Evolutionary conservation across 2,888 invertebrate species (phyloP), one percentile per base, ranked within the genome.

Genomic region (Xanthorhoe designata): DNA sequence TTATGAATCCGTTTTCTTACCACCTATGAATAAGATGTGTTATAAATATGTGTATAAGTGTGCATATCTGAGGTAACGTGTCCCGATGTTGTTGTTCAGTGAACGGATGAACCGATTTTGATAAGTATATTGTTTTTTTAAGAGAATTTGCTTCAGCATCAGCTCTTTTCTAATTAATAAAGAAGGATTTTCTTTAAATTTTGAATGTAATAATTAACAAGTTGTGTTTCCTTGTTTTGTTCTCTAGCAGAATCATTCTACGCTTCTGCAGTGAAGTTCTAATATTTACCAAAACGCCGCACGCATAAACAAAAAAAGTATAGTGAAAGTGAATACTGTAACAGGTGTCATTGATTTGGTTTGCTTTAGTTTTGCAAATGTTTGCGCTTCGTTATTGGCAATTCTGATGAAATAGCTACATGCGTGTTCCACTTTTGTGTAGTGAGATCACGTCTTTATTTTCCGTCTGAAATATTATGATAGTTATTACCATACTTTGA

Each of bases 271-370:
- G 58, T 62, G 45, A 58, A 86, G 81, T 85, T 85, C 82, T 85
- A 85, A 86, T 88, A 91, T 90, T 90, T 89, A 84, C 88, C 88
- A 78, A 78, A 77, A 59, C 72, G 70, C 82, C 81, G 82, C 77
- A 78, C 82, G 81, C 80, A 80, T 78, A 76, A 74, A 62, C 72
- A 75, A 82, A 88, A 88, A 87, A 88, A 81, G 82, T 82, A 77
- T 85, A 89, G 83, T 85, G 85, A 88, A 87, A 86, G 83, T 82
- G 83, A 84, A 79, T 75, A 77, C 80, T 72, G 88, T 88, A 88
- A 88, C 88, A 89, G 89, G 88, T 90, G 88, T 78, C 81, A 81
- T 82, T 87, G 84, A 88, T 87, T 82, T 78, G 81, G 78, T 81
- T 83, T 84, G 80, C 78, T 82, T n/a, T 81, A 81, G 82, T 80